Percentiles rank a stretch among this genome's conserved stretches.
Evolutionary conservation across 2,797 vertebrate species (phyloP).

Genomic region (Poeciliopsis presidionis): DNA sequence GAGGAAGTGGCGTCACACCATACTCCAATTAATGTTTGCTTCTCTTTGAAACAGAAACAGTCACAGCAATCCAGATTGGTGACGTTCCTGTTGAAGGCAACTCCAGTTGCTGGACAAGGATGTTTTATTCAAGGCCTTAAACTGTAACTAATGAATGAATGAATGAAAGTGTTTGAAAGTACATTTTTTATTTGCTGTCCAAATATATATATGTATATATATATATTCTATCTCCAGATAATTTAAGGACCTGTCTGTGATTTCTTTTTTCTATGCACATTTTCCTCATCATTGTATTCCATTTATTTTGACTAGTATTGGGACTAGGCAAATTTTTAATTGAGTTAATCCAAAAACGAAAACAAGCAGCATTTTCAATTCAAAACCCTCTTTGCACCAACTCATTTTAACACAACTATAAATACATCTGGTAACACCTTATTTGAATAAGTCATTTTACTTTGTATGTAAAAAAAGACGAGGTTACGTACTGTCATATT

Average conservation of each 20-base stretch:
- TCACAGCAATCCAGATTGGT: slow-evolving; percentile 41
- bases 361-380: not conserved
- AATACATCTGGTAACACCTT: not conserved
- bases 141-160: slow-evolving; percentile 28
- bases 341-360: not conserved
- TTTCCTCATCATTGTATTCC: not conserved
- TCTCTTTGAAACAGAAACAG: slow-evolving; percentile 20
- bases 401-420: not conserved
- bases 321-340: not conserved
- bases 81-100: slow-evolving; percentile 17
- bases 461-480: not conserved
- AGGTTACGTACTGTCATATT: not conserved
- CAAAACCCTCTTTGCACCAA: not conserved
- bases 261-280: slow-evolving; percentile 2
- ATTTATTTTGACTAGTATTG: not conserved
- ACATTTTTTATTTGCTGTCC: slow-evolving; percentile 42
- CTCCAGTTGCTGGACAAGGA: slow-evolving; percentile 5
- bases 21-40: not conserved
- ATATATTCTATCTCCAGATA: slow-evolving; percentile 17
- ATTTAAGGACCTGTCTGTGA: not conserved
- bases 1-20: slow-evolving; percentile 4
- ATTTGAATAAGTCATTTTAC: not conserved
- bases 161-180: slow-evolving; percentile 35
- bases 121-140: slow-evolving; percentile 40
- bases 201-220: slow-evolving; percentile 20